These are phyloP conservation scores for Apodemia mormo DNA, from an alignment of 2,888 invertebrate genomes.

Conservation along the genomic window DNA sequence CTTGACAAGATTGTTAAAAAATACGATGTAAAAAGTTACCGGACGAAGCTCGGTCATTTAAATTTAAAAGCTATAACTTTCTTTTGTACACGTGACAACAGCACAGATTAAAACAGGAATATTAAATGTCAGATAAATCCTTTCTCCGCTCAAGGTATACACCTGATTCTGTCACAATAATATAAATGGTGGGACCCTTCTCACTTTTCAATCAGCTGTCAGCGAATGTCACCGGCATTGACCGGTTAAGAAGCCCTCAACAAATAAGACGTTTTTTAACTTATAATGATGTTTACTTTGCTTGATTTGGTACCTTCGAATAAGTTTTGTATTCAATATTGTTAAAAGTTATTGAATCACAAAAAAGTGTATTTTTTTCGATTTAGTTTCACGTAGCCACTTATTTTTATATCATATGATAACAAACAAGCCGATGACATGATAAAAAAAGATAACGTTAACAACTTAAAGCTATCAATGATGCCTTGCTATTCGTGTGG, in stretches of 20 bases:
- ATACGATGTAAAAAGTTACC: not conserved
- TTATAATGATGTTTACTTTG: constrained; percentile 24
- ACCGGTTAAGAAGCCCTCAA: constrained; percentile 37
- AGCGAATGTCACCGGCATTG: constrained; percentile 38
- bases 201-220: constrained; percentile 44
- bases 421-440: too few relatives aligned
- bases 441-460: too few relatives aligned
- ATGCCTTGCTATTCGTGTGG: too few relatives aligned
- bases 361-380: too few relatives aligned
- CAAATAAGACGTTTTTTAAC: constrained; percentile 27
- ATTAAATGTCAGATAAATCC: constrained; percentile 38
- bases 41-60: not conserved
- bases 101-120: constrained; percentile 41
- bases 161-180: constrained; percentile 43
- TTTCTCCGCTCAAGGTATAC: constrained; percentile 37
- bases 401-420: too few relatives aligned
- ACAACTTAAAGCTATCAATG: too few relatives aligned
- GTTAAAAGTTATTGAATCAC: not conserved
- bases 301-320: not conserved
- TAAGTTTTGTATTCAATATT: not conserved
- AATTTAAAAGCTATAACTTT: constrained; percentile 25
- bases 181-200: constrained; percentile 41
- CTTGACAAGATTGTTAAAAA: not conserved
- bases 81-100: constrained; percentile 32
- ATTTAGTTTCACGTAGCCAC: too few relatives aligned